These are phyloP conservation scores for Chydorus sphaericus DNA, from an alignment of 2,888 invertebrate species.

Conservation along the genomic window DNA sequence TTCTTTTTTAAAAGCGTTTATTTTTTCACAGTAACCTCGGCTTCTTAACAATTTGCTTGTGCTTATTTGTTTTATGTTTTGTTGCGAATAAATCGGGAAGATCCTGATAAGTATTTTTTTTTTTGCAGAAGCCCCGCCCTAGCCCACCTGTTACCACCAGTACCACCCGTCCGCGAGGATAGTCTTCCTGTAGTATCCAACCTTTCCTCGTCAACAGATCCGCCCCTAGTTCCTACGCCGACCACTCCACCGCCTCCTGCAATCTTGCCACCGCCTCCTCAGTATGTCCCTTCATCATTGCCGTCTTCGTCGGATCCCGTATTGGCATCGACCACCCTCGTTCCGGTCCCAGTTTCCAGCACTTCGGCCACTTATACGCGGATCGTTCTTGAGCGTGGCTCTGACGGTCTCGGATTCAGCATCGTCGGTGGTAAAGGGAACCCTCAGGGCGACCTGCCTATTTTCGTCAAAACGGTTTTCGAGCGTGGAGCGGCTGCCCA, in stretches of 20 bases:
- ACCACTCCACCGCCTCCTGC: neutral
- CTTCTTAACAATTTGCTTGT: too few relatives aligned
- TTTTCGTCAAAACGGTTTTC: slow-evolving; percentile 36
- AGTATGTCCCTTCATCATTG: too few relatives aligned
- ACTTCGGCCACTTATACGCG: slow-evolving; percentile 17
- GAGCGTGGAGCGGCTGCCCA: slow-evolving; percentile 29
- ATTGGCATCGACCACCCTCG: slow-evolving; percentile 10
- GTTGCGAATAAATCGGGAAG: neutral
- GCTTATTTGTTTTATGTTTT: neutral
- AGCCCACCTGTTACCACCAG: slow-evolving; percentile 2
- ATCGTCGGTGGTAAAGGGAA: slow-evolving; percentile 38
- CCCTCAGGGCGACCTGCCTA: slow-evolving; percentile 38
- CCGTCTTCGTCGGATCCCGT: neutral
- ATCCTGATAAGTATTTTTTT: neutral
- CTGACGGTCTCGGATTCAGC: slow-evolving; percentile 39
- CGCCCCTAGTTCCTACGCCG: neutral
- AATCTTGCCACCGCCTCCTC: slow-evolving; percentile 1
- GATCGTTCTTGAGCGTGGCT: slow-evolving; percentile 34
- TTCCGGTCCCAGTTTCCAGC: too few relatives aligned
- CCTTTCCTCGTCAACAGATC: neutral
- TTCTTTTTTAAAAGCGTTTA: too few relatives aligned
- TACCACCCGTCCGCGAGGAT: neutral
- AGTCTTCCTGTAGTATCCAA: slow-evolving; percentile 2
- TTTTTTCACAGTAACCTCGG: too few relatives aligned
- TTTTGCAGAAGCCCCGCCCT: slow-evolving; percentile 10